These are phyloP conservation scores for Yponomeuta evonymella DNA, from an alignment of 2,888 invertebrate species.

Conservation along the genomic window DNA sequence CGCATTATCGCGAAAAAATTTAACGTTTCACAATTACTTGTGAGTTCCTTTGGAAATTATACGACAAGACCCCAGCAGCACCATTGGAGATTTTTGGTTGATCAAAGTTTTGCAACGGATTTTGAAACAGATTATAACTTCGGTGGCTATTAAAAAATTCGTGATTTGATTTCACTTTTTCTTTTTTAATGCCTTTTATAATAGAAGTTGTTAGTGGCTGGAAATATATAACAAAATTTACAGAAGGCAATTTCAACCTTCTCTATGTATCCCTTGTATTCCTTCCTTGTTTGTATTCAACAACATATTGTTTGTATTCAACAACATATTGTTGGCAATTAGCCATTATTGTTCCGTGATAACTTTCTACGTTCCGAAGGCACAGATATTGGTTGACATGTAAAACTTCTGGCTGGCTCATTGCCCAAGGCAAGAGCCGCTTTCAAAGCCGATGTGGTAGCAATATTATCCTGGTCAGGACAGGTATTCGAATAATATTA, in stretches of 20 bases:
- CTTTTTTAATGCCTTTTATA: background rate
- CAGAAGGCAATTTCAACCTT: background rate
- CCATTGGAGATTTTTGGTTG: too few relatives aligned
- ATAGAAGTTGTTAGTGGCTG: background rate
- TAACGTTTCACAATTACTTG: slow-evolving; percentile 43
- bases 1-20: slow-evolving; percentile 55
- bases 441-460: background rate
- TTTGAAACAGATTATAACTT: too few relatives aligned
- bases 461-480: background rate
- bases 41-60: background rate
- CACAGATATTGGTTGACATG: background rate
- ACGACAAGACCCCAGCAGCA: too few relatives aligned
- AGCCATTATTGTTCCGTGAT: background rate
- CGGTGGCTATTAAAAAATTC: too few relatives aligned
- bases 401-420: slow-evolving; percentile 1
- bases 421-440: slow-evolving; percentile 6
- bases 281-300: too few relatives aligned
- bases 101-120: too few relatives aligned
- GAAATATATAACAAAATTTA: background rate
- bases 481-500: too few relatives aligned
- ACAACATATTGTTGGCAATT: background rate
- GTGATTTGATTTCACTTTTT: too few relatives aligned
- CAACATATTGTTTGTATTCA: background rate
- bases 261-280: background rate
- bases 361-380: slow-evolving; percentile 3